Evolutionary conservation across 1,140 invertebrate species (phyloP), one percentile per base, ranked within the genome.

Genomic region (Archivesica marissinica): DNA sequence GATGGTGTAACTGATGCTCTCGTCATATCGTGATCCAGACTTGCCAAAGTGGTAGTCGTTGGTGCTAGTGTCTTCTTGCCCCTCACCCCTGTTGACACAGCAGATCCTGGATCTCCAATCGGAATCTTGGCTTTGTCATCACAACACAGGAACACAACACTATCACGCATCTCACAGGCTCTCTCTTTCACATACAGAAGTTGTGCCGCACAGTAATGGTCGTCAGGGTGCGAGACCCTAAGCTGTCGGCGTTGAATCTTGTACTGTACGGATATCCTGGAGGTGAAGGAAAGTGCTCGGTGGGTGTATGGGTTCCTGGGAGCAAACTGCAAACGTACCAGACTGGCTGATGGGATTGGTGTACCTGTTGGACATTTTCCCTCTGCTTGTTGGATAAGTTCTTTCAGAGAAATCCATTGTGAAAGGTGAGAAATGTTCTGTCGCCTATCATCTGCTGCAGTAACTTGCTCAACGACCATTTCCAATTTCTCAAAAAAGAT

Each of bases 91-190:
- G 80, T 87, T 25, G 61, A 72, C 6, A 87, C 64, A 3, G 52
- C 74, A 50, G n/a, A 44, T 20, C 66, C 74, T n/a, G 86, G 86
- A 44, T 83, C 79, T n/a, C 86, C 79, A 47, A 87, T 25, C 7
- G 80, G 79, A 15, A 87, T 52, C 47, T 86, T 88, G 1, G 84
- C 76, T 52, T 88, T 89, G 68, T 88, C 88, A 87, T 89, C 88
- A 70, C 70, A 78, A n/a, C 23, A 87, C 0, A 66, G 54, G 35
- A 80, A 33, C 1, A 75, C 44, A 44, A 50, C 41, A 54, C n/a
- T 56, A 35, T 52, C n/a, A 30, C 38, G 50, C 56, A 88, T n/a
- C 50, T 88, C 64, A 17, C 85, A 38, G 17, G 85, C 86, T 6
- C 3, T n/a, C 11, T 80, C 11, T 47, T 70, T 85, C 3, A 89